Percentiles rank a stretch among this genome's conserved stretches.
Conservation (phyloP, 2,888 invertebrate genomes). For the Ophion slaviceki region DNA sequence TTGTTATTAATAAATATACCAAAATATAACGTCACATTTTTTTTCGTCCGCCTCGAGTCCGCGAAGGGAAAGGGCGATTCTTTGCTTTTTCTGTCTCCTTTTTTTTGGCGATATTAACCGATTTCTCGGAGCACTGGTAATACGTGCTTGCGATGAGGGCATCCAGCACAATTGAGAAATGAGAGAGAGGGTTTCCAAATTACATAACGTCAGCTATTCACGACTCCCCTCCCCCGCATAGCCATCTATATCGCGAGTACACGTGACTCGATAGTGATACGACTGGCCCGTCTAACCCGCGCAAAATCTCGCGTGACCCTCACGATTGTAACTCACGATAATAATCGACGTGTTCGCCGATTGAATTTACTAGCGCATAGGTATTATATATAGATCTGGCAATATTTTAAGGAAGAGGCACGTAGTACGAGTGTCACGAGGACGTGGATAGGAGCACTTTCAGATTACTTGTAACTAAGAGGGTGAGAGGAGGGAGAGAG, state of each 20-base stretch:
- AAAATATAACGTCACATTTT: no score
- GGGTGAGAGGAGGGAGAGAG: constrained; percentile 7
- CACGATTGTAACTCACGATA: constrained; percentile 60
- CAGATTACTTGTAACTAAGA: constrained; percentile 13
- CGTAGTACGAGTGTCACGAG: constrained; percentile 6
- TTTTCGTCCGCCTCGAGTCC: no score
- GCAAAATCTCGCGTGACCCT: constrained; percentile 62
- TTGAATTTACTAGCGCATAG: constrained; percentile 56
- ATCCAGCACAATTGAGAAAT: constrained; percentile 30
- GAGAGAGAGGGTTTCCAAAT: constrained; percentile 42
- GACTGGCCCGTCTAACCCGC: constrained; percentile 14
- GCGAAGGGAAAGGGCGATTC: not conserved
- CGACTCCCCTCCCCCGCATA: not conserved
- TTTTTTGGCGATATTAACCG: constrained; percentile 14
- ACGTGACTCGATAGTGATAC: constrained; percentile 12
- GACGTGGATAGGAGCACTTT: constrained; percentile 18
- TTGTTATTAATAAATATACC: no score
- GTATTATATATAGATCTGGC: constrained; percentile 31
- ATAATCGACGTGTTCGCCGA: constrained; percentile 63
- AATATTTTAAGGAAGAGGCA: constrained; percentile 34
- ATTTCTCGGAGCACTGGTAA: not conserved
- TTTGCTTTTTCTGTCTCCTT: constrained; percentile 11
- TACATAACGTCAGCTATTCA: constrained; percentile 2
- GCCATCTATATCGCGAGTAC: not conserved
- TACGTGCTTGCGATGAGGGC: constrained; percentile 26